Evolutionary conservation across 2,888 invertebrate genomes (phyloP), one percentile per base, ranked within the genome.

Genomic region (Eucriotettix oculatus): DNA sequence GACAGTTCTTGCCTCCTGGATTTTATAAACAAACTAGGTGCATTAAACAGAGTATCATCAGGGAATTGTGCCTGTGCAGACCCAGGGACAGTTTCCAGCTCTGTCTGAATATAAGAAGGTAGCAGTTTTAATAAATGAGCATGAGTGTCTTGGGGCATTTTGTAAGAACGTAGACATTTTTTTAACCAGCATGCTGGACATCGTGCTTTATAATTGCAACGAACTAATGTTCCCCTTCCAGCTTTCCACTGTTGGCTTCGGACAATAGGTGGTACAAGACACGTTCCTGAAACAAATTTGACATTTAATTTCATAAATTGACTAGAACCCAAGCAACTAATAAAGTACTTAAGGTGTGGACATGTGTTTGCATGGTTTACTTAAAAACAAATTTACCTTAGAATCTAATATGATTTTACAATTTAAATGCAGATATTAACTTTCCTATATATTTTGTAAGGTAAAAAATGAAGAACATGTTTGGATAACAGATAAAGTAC

Each of bases 151-250:
- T 81, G 76, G 58, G 90, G 86, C 70, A 90, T 82, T 73, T 87
- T 86, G 72, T 88, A 88, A 62, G 85, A 83, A 68, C 84, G 82
- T 54, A 91, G 75, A 71, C 91, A 91, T 78, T 88, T 83, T 73
- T 86, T 87, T 12, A 92, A 77, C 89, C 92, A 91, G 72, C 92
- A 93, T 16, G 90, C 90, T 58, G 86, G 83, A 73, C 92, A 93
- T 48, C 89, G 78, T 52, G 85, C 80, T 69, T 85, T 85, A 69
- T 84, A 85, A 42, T 85, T 81, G 71, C 85, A 85, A 65, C 79
- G 75, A 61, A 81, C 76, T 66, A 83, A 72, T 68, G 56, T 44
- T 52, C 57, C 58, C n/a, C 60, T 56, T 9, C 57, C 55, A 40
- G 61, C 44, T 16, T 84, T 83, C 82, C 84, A 84, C 67, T 84